These are phyloP conservation scores for Pangasius krempfi DNA, from an alignment of 2,797 vertebrate genomes.

Conservation along the genomic window DNA sequence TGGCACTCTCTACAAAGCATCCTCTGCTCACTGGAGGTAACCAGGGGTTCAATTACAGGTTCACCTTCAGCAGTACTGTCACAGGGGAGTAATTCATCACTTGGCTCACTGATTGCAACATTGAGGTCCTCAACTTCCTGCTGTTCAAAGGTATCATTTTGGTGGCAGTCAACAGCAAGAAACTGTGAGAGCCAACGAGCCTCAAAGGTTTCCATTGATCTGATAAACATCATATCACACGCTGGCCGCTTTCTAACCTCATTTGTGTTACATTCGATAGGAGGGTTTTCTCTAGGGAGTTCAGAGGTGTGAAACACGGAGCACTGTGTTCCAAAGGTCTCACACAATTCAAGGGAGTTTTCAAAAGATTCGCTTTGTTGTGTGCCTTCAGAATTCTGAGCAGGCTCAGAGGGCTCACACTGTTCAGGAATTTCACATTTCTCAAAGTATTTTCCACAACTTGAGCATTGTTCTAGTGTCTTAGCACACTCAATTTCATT, in stretches of 20 bases:
- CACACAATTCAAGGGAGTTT: conserved; percentile 31
- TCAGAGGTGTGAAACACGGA: conserved; percentile 46
- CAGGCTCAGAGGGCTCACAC: conserved; percentile 59
- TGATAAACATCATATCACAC: conserved; percentile 52
- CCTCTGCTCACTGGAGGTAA: conserved; percentile 63
- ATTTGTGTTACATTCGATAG: background rate
- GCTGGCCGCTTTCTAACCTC: conserved; percentile 26
- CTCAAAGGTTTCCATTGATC: conserved; percentile 61
- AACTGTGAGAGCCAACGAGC: conserved; percentile 59
- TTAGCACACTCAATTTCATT: conserved; percentile 55
- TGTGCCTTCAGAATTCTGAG: conserved; percentile 20
- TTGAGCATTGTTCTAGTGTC: conserved; percentile 60
- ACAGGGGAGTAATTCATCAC: background rate
- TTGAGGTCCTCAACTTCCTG: conserved; percentile 25
- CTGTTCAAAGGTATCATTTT: conserved; percentile 13
- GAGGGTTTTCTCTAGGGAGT: conserved; percentile 20
- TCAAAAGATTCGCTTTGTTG: conserved; percentile 43
- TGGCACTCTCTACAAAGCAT: conserved; percentile 72
- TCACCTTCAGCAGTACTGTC: conserved; percentile 20
- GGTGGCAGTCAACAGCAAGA: conserved; percentile 48
- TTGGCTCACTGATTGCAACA: conserved; percentile 21
- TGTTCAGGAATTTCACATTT: conserved; percentile 67
- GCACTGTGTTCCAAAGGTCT: conserved; percentile 11
- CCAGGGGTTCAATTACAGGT: conserved; percentile 50
- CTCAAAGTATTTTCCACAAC: conserved; percentile 60